A percentile compares a stretch with the other conserved stretches of the same genome.
These are phyloP conservation scores for Platygyra sinensis DNA, from an alignment of 64 coral and sea anemone genomes.

Conservation along the genomic window DNA sequence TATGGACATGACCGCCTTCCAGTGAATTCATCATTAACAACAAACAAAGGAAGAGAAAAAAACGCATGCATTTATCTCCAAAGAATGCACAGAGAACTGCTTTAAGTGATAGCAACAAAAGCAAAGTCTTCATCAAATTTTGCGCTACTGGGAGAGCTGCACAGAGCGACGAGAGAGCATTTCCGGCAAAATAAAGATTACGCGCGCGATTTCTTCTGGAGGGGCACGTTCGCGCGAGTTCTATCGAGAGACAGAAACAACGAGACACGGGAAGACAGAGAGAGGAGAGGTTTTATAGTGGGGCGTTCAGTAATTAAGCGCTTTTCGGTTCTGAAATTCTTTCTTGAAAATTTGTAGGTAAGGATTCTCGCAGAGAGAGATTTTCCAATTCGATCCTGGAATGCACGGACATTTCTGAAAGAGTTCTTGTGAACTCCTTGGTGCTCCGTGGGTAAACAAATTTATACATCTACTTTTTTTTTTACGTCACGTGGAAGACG, in stretches of 20 bases:
- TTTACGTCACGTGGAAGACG: too few relatives aligned
- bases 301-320: too few relatives aligned
- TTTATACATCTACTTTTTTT: too few relatives aligned
- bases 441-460: too few relatives aligned
- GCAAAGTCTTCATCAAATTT: not conserved
- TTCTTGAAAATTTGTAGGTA: too few relatives aligned
- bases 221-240: not conserved
- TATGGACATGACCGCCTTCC: not conserved
- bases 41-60: not conserved
- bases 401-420: too few relatives aligned
- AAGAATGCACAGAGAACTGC: not conserved
- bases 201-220: not conserved
- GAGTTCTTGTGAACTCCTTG: too few relatives aligned
- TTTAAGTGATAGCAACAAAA: not conserved
- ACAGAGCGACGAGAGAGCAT: not conserved
- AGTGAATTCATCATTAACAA: conserved; percentile 3
- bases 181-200: not conserved
- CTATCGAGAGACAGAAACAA: not conserved
- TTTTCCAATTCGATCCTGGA: too few relatives aligned
- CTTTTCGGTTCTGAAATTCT: too few relatives aligned
- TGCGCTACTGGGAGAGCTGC: not conserved
- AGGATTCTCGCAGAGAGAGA: too few relatives aligned
- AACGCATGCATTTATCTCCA: not conserved
- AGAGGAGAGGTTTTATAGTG: too few relatives aligned
- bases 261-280: too few relatives aligned